Evolutionary conservation across 2,113 vertebrate genomes (phyloP).

Genomic region (Eulemur macaco): DNA sequence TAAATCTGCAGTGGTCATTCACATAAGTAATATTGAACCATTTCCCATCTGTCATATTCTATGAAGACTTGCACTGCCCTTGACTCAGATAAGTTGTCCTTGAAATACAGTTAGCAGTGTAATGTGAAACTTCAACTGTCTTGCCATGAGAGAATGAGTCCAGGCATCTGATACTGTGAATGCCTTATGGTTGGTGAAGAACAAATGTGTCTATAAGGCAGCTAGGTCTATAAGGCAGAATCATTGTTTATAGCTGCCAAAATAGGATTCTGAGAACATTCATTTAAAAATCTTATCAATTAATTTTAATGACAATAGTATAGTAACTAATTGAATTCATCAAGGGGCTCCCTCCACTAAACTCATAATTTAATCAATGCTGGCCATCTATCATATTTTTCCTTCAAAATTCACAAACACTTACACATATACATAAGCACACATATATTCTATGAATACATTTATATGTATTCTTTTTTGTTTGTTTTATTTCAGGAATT

Average conservation of each 20-base stretch:
- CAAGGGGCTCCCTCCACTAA: constrained; percentile 45
- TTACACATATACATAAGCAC: not conserved
- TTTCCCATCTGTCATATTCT: constrained; percentile 75
- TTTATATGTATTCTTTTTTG: not conserved
- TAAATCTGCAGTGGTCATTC: constrained; percentile 75
- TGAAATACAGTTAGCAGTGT: constrained; percentile 79
- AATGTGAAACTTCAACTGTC: constrained; percentile 71
- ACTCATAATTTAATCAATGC: constrained; percentile 22
- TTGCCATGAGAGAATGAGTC: constrained; percentile 76
- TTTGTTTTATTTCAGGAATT: too few relatives aligned
- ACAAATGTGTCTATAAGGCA: not conserved
- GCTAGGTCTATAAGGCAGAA: not conserved
- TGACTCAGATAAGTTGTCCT: constrained; percentile 79
- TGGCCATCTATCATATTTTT: not conserved
- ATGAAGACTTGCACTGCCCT: constrained; percentile 79
- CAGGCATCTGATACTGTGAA: constrained; percentile 65
- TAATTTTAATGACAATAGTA: constrained; percentile 56
- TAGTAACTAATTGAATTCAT: constrained; percentile 57
- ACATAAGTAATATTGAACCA: constrained; percentile 74
- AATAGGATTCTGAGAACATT: constrained; percentile 10
- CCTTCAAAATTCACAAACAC: not conserved
- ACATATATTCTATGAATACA: not conserved
- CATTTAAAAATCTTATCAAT: constrained; percentile 43
- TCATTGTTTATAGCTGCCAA: constrained; percentile 40
- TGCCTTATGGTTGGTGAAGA: constrained; percentile 35